phyloP scores from a whole-genome alignment of 2,888 invertebrate genomes.

The Charanyca ferruginea region DNA sequence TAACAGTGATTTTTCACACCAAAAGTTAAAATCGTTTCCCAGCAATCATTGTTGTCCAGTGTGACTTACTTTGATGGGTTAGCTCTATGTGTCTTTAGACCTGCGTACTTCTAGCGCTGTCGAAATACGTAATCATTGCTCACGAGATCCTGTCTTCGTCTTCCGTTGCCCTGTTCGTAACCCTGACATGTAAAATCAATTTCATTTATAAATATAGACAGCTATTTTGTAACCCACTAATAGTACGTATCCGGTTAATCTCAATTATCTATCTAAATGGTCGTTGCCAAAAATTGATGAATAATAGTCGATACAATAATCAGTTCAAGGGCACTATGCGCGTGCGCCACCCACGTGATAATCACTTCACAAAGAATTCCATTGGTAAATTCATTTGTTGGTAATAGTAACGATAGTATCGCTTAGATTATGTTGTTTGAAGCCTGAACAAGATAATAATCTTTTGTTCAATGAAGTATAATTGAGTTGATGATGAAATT shows the following conservation, averaged over 20 bases:
- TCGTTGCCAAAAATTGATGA: constrained; percentile 79
- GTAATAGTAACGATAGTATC: constrained; percentile 31
- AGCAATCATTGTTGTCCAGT: too few relatives aligned
- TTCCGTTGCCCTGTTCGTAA: constrained; percentile 34
- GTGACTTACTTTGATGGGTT: background rate
- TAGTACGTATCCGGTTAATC: constrained; percentile 71
- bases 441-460: constrained; percentile 26
- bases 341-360: constrained; percentile 72
- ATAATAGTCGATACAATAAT: constrained; percentile 73
- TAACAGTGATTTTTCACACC: too few relatives aligned
- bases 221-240: constrained; percentile 56
- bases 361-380: constrained; percentile 51
- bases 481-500: constrained; percentile 38
- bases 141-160: constrained; percentile 20
- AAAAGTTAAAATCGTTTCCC: too few relatives aligned
- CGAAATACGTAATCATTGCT: constrained; percentile 5
- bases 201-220: constrained; percentile 51
- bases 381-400: constrained; percentile 54
- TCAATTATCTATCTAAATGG: constrained; percentile 77
- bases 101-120: background rate
- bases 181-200: constrained; percentile 52
- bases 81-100: background rate
- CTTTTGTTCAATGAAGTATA: constrained; percentile 29
- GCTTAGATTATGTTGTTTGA: constrained; percentile 23
- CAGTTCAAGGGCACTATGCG: constrained; percentile 76